Evolutionary conservation across 2,113 vertebrate genomes (phyloP), one percentile per base, ranked within the genome.

Genomic region (Entelurus aequoreus): DNA sequence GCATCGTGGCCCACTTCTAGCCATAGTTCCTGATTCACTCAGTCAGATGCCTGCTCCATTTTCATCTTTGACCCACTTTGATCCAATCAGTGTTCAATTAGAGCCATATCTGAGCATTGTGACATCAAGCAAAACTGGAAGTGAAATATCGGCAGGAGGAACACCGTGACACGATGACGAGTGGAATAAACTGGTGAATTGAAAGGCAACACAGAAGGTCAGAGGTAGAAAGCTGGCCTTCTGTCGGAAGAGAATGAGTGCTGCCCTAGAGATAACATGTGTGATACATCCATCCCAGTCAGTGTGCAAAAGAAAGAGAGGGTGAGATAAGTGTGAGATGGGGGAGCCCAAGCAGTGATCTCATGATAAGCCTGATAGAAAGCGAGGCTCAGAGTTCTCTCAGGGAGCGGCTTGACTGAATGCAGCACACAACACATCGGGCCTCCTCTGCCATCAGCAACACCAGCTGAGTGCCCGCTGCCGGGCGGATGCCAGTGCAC

Each of bases 401-500:
- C 54, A 57, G 59, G 68, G 75, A 84, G 78, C 69, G 74, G 68
- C 69, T 66, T 19, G 69, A 76, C 76, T 72, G 76, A 77, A 80
- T 77, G 69, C 72, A 6, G 74, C 68, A 40, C 72, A 71, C 68
- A 61, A 63, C 74, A 21, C 70, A 66, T 72, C 28, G 68, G 65
- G 76, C 64, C 65, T 69, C 76, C 71, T 28, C 72, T 65, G 80
- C 78, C 83, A 72, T 70, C 77, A 76, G 72, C 63, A 58, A 63
- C 68, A 66, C 79, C 75, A 44, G 68, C 73, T 71, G 79, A 61
- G 80, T 71, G 69, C 71, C 84, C 35, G 66, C 62, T 38, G 66
- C 64, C 78, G 52, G 66, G 80, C 61, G 68, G 83, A 80, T 89
- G 87, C 94, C 93, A 94, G 93, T 91, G 92, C 93, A 86, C 86